phyloP scores from a whole-genome alignment of 92 coral and sea anemone species.

The Epizoanthus scotinus region DNA sequence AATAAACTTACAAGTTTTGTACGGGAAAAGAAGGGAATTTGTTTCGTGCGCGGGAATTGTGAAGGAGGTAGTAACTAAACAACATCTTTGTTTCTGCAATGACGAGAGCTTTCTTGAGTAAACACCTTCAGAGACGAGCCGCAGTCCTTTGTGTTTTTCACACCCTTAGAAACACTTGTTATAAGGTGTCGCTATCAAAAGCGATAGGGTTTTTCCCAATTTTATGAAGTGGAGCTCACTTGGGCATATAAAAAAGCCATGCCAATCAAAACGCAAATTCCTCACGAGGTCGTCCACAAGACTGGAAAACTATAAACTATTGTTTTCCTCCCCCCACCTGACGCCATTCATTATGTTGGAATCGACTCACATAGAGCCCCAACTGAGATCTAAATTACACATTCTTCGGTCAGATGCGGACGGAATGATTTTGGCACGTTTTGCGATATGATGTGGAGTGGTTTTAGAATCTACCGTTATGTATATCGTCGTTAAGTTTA shows the following conservation, averaged over 20 bases:
- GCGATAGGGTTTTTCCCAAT: neutral
- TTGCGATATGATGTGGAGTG: neutral
- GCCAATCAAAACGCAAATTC: neutral
- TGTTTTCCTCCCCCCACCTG: conserved; percentile 34
- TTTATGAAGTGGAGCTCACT: neutral
- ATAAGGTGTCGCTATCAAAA: conserved; percentile 7
- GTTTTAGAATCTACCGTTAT: neutral
- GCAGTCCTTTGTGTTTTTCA: conserved; percentile 17
- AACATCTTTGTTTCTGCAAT: neutral
- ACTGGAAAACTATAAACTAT: conserved; percentile 8
- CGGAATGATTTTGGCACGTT: conserved; percentile 17
- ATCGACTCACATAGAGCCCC: conserved; percentile 9
- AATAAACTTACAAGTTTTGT: neutral
- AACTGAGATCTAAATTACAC: conserved; percentile 31
- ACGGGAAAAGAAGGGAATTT: neutral
- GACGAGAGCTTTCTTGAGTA: conserved; percentile 17
- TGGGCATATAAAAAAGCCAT: neutral
- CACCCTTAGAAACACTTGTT: conserved; percentile 10
- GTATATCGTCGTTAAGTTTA: no score
- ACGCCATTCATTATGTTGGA: conserved; percentile 16
- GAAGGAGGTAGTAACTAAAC: neutral
- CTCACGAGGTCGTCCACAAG: neutral
- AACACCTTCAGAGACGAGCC: neutral
- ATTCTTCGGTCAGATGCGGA: neutral
- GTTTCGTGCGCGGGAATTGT: conserved; percentile 7